Percentiles rank a stretch among this genome's conserved stretches.
Conservation (phyloP, 2,888 invertebrate genomes). For the Halocaridina rubra region DNA sequence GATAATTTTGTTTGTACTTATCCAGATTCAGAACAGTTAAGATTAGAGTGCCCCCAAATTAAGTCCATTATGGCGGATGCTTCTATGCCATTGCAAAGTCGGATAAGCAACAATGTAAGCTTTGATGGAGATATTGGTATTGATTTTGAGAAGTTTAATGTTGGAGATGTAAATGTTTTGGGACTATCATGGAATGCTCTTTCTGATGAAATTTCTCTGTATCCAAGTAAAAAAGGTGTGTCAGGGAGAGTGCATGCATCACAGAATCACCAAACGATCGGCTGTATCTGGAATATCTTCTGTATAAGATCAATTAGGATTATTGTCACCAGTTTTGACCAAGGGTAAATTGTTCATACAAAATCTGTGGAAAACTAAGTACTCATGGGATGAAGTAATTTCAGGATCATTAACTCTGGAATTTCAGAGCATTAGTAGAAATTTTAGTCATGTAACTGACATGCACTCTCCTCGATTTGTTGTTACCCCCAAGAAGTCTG, state of each 20-base stretch:
- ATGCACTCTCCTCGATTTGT: background rate
- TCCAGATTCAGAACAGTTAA: background rate
- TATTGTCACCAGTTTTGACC: background rate
- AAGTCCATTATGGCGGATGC: background rate
- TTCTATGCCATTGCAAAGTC: background rate
- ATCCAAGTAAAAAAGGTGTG: background rate
- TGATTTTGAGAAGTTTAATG: background rate
- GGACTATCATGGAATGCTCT: background rate
- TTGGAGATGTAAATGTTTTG: background rate
- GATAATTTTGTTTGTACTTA: background rate
- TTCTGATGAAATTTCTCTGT: background rate
- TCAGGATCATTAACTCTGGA: background rate
- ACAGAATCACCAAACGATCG: background rate
- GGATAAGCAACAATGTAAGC: background rate
- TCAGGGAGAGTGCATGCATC: background rate
- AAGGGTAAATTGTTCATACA: background rate
- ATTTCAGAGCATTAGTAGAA: too few species aligned
- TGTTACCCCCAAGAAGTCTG: background rate
- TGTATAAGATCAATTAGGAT: background rate
- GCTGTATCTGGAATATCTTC: background rate
- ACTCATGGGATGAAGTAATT: background rate
- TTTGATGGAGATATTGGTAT: background rate
- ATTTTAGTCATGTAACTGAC: too few species aligned
- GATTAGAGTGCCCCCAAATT: background rate
- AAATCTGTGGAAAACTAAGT: background rate